Conservation (phyloP, 2,888 invertebrate species). For the Agrenia bidenticulata region DNA sequence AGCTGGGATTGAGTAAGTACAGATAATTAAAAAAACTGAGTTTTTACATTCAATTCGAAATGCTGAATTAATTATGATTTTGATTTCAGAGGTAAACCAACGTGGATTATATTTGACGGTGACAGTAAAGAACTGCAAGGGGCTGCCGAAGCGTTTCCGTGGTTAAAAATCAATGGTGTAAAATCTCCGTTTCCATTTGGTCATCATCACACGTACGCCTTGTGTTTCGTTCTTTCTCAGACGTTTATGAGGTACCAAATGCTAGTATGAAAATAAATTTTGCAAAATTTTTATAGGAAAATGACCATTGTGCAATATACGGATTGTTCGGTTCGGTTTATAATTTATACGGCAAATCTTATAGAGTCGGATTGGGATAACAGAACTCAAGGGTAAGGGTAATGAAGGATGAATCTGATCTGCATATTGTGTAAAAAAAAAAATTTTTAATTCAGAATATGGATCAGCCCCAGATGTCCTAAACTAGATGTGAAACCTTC, state of each 20-base stretch:
- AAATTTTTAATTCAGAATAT: slow-evolving; percentile 64
- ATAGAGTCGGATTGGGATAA: slow-evolving; percentile 91
- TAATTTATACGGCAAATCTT: slow-evolving; percentile 89
- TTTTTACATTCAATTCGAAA: slow-evolving; percentile 6
- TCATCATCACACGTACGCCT: slow-evolving; percentile 79
- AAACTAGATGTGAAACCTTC: slow-evolving; percentile 60
- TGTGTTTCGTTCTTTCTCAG: neutral
- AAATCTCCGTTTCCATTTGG: slow-evolving; percentile 77
- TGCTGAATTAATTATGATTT: neutral
- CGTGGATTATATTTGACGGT: slow-evolving; percentile 76
- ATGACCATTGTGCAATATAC: slow-evolving; percentile 83
- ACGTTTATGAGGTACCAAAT: too few species aligned
- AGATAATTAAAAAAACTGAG: neutral
- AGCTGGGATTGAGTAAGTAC: slow-evolving; percentile 67
- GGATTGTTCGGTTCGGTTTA: slow-evolving; percentile 77
- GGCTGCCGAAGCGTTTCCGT: slow-evolving; percentile 59
- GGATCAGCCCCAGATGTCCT: slow-evolving; percentile 83
- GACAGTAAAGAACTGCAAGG: slow-evolving; percentile 65
- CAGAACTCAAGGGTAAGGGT: slow-evolving; percentile 78
- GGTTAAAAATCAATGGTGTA: slow-evolving; percentile 68
- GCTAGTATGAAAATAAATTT: neutral
- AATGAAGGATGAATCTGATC: neutral
- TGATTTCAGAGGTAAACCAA: slow-evolving; percentile 66
- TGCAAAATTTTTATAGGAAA: slow-evolving; percentile 68
- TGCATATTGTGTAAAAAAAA: neutral